Evolutionary conservation across 2,113 vertebrate genomes (phyloP).

Genomic region (Microcebus lehilahytsara): DNA sequence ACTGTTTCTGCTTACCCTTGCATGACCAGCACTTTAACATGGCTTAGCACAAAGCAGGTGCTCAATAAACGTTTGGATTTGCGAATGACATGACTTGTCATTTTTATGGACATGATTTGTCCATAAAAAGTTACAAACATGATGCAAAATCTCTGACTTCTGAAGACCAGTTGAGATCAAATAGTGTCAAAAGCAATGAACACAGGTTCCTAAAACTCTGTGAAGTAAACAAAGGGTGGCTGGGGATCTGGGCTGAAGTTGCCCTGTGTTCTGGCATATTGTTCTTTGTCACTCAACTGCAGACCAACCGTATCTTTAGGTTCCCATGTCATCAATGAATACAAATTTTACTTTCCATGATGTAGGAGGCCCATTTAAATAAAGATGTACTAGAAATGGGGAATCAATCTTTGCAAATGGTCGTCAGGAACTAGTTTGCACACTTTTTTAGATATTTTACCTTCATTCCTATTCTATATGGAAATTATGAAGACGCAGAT

Average conservation of each 20-base stretch:
- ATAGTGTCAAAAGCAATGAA: not conserved
- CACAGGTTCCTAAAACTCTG: not conserved
- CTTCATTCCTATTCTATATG: not conserved
- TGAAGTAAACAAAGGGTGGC: not conserved
- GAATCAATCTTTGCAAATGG: not conserved
- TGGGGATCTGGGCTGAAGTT: not conserved
- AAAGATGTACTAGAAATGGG: not conserved
- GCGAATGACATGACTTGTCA: not conserved
- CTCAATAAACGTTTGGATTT: not conserved
- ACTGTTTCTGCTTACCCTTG: not conserved
- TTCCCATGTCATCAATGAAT: not conserved
- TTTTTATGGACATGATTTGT: not conserved
- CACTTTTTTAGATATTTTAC: not conserved
- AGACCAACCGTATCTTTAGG: not conserved
- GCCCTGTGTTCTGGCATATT: not conserved
- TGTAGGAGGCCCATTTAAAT: not conserved
- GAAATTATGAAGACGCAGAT: conserved; percentile 13
- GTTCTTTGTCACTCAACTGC: not conserved
- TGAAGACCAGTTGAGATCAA: not conserved
- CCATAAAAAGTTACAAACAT: not conserved
- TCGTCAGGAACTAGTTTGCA: not conserved
- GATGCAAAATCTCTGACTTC: not conserved
- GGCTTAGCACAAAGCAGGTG: not conserved
- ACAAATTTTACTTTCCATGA: not conserved
- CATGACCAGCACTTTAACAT: not conserved